Conservation (phyloP, 2,888 invertebrate species). For the Agapostemon virescens region DNA sequence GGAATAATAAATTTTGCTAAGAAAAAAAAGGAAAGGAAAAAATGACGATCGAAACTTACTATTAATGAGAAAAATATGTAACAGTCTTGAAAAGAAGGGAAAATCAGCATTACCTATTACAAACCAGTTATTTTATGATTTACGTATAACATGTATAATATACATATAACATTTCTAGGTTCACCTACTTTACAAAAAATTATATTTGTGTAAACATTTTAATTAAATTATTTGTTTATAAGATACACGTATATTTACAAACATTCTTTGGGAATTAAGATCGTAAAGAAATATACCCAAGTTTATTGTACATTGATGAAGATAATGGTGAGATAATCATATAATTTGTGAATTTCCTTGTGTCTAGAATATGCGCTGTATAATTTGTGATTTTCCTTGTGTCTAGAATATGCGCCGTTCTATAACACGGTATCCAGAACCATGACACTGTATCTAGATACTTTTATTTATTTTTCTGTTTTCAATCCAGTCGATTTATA, state of each 20-base stretch:
- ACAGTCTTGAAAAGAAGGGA: conserved; percentile 12
- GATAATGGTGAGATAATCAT: conserved; percentile 24
- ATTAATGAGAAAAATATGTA: not conserved
- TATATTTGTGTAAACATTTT: conserved; percentile 44
- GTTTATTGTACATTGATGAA: conserved; percentile 42
- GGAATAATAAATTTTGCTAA: conserved; percentile 16
- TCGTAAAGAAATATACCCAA: conserved; percentile 49
- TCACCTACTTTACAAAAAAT: conserved; percentile 54
- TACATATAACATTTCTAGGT: conserved; percentile 49
- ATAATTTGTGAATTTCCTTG: conserved; percentile 1
- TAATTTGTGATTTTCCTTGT: too few species aligned
- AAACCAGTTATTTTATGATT: conserved; percentile 50
- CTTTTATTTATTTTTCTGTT: not conserved
- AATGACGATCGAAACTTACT: not conserved
- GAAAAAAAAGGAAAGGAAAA: conserved; percentile 9
- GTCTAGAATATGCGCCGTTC: conserved; percentile 24
- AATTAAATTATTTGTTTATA: conserved; percentile 61
- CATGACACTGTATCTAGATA: conserved; percentile 22
- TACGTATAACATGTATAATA: conserved; percentile 48
- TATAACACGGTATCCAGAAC: conserved; percentile 18
- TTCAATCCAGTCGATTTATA: conserved; percentile 19
- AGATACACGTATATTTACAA: conserved; percentile 62
- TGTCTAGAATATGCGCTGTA: conserved; percentile 18
- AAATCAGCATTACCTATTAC: conserved; percentile 27
- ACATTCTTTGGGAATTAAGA: conserved; percentile 62